A percentile compares a stretch with the other conserved stretches of the same genome.
Evolutionary conservation across 2,113 vertebrate genomes (phyloP).

Genomic region (Peucedramus taeniatus): DNA sequence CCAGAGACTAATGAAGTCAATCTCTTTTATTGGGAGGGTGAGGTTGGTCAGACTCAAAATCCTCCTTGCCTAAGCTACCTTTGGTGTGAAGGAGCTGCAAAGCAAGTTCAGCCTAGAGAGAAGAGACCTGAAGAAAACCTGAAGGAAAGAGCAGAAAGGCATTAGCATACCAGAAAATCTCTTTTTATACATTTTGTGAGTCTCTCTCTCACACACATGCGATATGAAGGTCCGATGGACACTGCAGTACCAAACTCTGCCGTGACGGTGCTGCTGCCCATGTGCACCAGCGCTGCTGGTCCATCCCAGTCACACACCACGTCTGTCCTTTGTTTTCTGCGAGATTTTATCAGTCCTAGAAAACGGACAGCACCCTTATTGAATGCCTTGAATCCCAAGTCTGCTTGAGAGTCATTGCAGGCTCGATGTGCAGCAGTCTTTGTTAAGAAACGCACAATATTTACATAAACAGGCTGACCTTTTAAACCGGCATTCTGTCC

Average conservation of each 20-base stretch:
- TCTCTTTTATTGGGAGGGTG: background rate
- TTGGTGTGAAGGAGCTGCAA: background rate
- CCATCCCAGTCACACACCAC: background rate
- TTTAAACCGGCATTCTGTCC: background rate
- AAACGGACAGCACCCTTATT: background rate
- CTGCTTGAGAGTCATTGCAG: background rate
- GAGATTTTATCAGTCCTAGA: background rate
- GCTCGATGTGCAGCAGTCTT: background rate
- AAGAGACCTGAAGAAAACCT: slow-evolving; percentile 10
- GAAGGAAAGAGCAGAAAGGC: background rate
- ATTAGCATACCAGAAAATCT: background rate
- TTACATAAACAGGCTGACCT: background rate
- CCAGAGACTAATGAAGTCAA: background rate
- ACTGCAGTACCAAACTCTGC: background rate
- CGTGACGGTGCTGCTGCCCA: background rate
- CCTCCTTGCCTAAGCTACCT: background rate
- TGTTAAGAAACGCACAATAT: background rate
- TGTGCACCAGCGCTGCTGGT: background rate
- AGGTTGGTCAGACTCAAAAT: background rate
- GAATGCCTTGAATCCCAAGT: background rate
- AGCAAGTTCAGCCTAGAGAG: background rate
- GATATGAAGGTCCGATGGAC: background rate
- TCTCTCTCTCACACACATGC: accelerated
- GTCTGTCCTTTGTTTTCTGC: background rate
- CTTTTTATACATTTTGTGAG: background rate